A percentile compares a stretch with the other conserved stretches of the same genome.
Conservation (phyloP, 1,140 invertebrate genomes). For the Trichonephila clavipes region DNA sequence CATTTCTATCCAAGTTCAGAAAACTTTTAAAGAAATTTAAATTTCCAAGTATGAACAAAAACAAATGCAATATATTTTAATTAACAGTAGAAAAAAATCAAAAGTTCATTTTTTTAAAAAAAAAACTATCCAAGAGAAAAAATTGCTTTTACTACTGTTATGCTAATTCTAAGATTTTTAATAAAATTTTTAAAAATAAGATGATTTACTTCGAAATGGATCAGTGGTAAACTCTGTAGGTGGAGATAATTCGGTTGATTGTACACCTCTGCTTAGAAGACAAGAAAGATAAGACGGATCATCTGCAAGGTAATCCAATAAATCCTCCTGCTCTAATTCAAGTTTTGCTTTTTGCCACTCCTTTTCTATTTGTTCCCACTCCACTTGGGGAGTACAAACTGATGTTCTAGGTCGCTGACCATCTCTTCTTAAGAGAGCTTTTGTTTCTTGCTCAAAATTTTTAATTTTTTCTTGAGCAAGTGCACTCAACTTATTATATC, state of each 20-base stretch:
- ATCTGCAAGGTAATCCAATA: conserved; percentile 83
- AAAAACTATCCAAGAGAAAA: too few species aligned
- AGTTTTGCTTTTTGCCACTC: conserved; percentile 85
- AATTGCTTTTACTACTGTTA: too few species aligned
- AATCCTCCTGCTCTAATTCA: conserved; percentile 85
- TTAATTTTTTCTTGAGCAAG: conserved; percentile 85
- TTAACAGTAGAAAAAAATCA: too few species aligned
- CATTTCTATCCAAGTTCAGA: too few species aligned
- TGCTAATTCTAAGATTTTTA: too few species aligned
- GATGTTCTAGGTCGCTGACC: conserved; percentile 78
- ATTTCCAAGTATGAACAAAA: too few species aligned
- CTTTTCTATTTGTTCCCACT: conserved; percentile 84
- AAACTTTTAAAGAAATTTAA: too few species aligned
- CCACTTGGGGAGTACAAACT: conserved; percentile 82
- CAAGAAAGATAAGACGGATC: conserved; percentile 79
- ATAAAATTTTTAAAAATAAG: background rate
- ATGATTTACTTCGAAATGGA: background rate
- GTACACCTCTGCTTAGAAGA: conserved; percentile 19
- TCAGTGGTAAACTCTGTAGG: conserved; percentile 5
- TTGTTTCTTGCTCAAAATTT: conserved; percentile 87
- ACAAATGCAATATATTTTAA: too few species aligned
- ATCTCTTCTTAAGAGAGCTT: conserved; percentile 86
- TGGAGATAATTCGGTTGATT: conserved; percentile 13
- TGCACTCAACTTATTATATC: conserved; percentile 84
- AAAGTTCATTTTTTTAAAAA: too few species aligned